Evolutionary conservation across 2,888 invertebrate species (phyloP).

Genomic region (Scaptomyza reducta): DNA sequence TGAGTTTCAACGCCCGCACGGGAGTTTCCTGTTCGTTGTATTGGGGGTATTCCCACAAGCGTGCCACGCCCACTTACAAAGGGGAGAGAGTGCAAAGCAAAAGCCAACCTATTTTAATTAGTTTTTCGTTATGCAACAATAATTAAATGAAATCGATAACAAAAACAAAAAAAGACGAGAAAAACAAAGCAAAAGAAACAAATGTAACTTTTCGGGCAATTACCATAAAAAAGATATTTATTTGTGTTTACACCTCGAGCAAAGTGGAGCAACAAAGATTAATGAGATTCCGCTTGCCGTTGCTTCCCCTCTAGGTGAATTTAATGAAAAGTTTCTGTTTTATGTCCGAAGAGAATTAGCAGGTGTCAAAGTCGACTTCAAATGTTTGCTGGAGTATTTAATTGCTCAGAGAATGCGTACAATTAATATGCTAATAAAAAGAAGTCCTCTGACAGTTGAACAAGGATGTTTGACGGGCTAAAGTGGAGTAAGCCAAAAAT

Average conservation of each 20-base stretch:
- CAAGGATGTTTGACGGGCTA: slow-evolving; percentile 58
- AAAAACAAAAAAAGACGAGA: slow-evolving; percentile 34
- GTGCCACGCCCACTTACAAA: slow-evolving; percentile 19
- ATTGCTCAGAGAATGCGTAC: slow-evolving; percentile 54
- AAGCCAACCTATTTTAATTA: slow-evolving; percentile 37
- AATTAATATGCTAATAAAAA: slow-evolving; percentile 79
- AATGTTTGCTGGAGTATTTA: slow-evolving; percentile 57
- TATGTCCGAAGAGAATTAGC: slow-evolving; percentile 26
- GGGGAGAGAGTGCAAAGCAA: too few species aligned
- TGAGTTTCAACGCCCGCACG: slow-evolving; percentile 75
- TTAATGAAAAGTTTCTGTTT: slow-evolving; percentile 31
- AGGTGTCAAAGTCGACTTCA: slow-evolving; percentile 68
- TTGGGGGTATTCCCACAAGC: slow-evolving; percentile 41
- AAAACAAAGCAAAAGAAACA: slow-evolving; percentile 33
- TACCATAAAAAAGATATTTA: slow-evolving; percentile 82
- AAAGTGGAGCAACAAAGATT: slow-evolving; percentile 58
- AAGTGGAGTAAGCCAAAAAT: slow-evolving; percentile 25
- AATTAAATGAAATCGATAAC: slow-evolving; percentile 74
- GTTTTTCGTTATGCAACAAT: slow-evolving; percentile 47
- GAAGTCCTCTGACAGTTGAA: slow-evolving; percentile 56
- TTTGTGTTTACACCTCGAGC: slow-evolving; percentile 68
- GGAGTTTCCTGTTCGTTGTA: slow-evolving; percentile 35
- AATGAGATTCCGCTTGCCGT: slow-evolving; percentile 57
- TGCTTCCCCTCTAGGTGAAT: not conserved
- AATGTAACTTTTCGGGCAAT: slow-evolving; percentile 65